Evolutionary conservation across 2,113 vertebrate species (phyloP).

Genomic region (Cyanoderma ruficeps): DNA sequence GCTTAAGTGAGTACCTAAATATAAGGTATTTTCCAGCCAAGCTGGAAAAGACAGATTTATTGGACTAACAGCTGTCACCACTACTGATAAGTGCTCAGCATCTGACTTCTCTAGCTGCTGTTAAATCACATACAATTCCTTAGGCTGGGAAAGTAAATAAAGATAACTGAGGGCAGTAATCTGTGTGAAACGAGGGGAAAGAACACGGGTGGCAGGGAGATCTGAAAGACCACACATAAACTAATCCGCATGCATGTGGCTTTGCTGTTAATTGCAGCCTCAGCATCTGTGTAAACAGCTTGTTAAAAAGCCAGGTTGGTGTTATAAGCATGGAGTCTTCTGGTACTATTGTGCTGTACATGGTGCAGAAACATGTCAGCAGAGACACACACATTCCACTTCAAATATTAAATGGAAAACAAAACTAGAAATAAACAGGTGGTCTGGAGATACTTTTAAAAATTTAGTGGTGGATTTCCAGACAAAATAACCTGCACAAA

Average conservation of each 20-base stretch:
- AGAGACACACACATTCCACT: background rate
- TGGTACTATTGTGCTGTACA: background rate
- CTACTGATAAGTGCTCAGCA: constrained; percentile 12
- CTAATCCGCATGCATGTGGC: background rate
- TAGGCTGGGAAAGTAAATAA: constrained; percentile 22
- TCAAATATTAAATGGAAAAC: background rate
- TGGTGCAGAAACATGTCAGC: background rate
- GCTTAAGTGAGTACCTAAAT: background rate
- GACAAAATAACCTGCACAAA: background rate
- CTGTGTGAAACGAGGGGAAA: background rate
- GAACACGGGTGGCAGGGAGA: background rate
- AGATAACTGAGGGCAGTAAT: background rate
- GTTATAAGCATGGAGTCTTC: background rate
- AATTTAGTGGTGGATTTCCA: background rate
- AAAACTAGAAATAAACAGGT: background rate
- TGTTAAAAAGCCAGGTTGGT: background rate
- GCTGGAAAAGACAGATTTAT: constrained; percentile 13
- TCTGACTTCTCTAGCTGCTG: constrained; percentile 3
- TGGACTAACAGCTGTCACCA: background rate
- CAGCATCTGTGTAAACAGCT: background rate
- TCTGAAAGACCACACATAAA: background rate
- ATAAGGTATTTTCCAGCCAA: background rate
- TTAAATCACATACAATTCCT: background rate
- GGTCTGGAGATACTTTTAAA: background rate
- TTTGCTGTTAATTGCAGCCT: background rate